A percentile compares a stretch with the other conserved stretches of the same genome.
phyloP scores from a whole-genome alignment of 2,113 vertebrate species.

The Hylia prasina region DNA sequence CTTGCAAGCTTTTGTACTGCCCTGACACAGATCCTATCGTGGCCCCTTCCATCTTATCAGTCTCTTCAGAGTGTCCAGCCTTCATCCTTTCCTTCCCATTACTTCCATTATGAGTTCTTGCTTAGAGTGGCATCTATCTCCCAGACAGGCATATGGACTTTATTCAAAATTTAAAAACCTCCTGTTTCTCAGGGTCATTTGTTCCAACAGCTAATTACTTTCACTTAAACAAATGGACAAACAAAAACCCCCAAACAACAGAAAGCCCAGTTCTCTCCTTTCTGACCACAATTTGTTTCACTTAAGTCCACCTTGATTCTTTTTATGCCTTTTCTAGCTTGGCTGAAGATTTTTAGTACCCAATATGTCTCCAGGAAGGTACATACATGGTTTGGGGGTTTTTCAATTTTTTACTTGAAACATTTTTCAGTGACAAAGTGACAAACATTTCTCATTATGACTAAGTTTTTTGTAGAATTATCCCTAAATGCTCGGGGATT shows the following conservation, averaged over 20 bases:
- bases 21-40: neutral
- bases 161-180: neutral
- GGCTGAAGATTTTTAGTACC: neutral
- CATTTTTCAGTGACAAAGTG: neutral
- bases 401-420: neutral
- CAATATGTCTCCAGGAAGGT: neutral
- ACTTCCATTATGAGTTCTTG: neutral
- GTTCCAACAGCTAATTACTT: neutral
- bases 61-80: neutral
- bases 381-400: neutral
- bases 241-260: neutral
- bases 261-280: neutral
- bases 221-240: neutral
- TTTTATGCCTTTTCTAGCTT: neutral
- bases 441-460: no score
- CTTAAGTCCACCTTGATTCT: neutral
- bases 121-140: neutral
- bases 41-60: neutral
- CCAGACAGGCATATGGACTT: rapidly evolving
- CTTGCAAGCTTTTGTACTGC: neutral
- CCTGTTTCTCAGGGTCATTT: neutral
- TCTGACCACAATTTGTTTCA: neutral
- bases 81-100: neutral
- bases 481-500: neutral
- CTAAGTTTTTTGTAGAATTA: neutral